Evolutionary conservation across 1,140 invertebrate genomes (phyloP), one percentile per base, ranked within the genome.

Genomic region (Heterodera carotae): DNA sequence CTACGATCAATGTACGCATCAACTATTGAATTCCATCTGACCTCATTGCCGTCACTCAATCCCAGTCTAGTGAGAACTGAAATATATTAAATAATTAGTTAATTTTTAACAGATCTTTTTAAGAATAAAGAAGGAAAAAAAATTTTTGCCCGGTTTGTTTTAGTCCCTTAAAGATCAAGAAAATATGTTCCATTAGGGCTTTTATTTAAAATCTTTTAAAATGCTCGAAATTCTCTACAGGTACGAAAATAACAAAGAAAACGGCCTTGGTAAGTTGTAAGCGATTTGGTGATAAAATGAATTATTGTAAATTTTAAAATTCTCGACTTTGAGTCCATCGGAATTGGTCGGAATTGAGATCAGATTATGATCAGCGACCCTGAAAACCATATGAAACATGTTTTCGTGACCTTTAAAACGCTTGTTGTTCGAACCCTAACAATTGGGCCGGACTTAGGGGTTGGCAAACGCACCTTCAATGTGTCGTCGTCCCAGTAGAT

Each of bases 1-100:
- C 83, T 36, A 78, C 78, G 84, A 48, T 43, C 80, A 18, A 84
- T 67, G 4, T 69, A 64, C 8, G 82, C 78, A 64, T 87, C 85
- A 39, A 87, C 83, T 0, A 87, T 86, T 10, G 85, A 87, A 78
- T 86, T 87, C 85, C 85, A 87, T 39, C 82, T 68, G 25, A 88
- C 76, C 70, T 87, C 85, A 53, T 84, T 75, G 12, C n/a, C n/a
- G n/a, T 87, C 86, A 29, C 43, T 66, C 69, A 80, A 73, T 53
- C 82, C 83, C 25, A 87, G 64, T 33, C 81, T 80, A 31, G 86
- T 88, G 22, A 87, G 60, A 2, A 86, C 85, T 86, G 76, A 69
- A 87, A 78, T 29, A 69, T 7, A 31, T 34, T 34, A 81, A 25
- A n/a, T 56, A 64, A 1, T 27, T n/a, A n/a, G n/a, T n/a, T n/a